Base-by-base conservation (phyloP, 2,888 invertebrate genomes). In the Erpobdella octoculata region DNA sequence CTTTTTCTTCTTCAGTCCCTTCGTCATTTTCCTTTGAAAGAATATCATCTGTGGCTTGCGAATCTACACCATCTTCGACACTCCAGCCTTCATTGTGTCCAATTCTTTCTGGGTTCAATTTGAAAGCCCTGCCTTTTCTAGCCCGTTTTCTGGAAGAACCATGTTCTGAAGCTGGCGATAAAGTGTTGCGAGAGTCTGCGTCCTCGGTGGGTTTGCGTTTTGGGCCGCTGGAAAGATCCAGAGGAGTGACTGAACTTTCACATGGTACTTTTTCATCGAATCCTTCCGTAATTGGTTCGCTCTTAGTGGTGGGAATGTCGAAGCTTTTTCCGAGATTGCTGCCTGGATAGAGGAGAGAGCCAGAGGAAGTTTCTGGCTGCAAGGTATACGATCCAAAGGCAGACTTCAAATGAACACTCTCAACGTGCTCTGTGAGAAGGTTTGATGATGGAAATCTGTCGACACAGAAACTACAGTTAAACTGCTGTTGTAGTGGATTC, bases 41-140 rank as follows among this genome's bases (percentile, higher is more conserved):
- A 12, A 33, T 28, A 25, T n/a, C 5, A 15, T 36, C 66, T 28
- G 53, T 18, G 25, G 46, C 5, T n/a, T 25, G 25, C 18, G 53
- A 68, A 2, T 66, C 66, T 5, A 8, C 69, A 69, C n/a, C 28
- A 35, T 25, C 46, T 25, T 64, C 61, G 61, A 25, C 48, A 33
- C 70, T 64, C 33, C 64, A 69, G 9, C 66, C 38, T 67, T 67
- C 69, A 37, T 70, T 41, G 33, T 53, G 53, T 25, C 48, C 70
- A 68, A 61, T 35, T 87, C 86, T 37, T 58, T 38, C 65, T 15
- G 78, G 78, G 75, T 92, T 91, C 70, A 93, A 83, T 78, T 91
- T 92, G 78, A 89, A 89, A 0, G 93, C 91, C 67, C 89, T 89
- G 0, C 92, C 92, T 83, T 94, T 95, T 77, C 94, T 88, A 31